These are phyloP conservation scores for Progne subis DNA, from an alignment of 2,113 vertebrate species.

Conservation along the genomic window DNA sequence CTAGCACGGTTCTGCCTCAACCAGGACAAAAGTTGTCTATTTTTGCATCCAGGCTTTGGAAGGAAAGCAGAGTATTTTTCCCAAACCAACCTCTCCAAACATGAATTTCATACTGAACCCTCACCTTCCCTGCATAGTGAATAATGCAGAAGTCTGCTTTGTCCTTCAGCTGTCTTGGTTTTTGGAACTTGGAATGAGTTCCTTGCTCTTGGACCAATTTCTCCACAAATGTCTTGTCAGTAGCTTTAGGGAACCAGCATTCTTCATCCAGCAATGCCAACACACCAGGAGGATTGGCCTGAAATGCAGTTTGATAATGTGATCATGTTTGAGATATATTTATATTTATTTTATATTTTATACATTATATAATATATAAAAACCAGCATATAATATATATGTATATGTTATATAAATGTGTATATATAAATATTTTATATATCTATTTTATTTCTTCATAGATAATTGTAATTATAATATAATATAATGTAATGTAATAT, in stretches of 20 bases:
- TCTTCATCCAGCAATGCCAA: conserved; percentile 95
- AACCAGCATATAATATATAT: too few species aligned
- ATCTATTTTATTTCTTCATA: too few species aligned
- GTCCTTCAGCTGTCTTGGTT: conserved; percentile 94
- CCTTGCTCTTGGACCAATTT: conserved; percentile 97
- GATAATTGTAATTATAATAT: too few species aligned
- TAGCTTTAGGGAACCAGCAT: conserved; percentile 99
- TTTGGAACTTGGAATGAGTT: conserved; percentile 95
- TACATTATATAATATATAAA: too few species aligned
- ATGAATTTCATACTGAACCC: not conserved
- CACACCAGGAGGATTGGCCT: conserved; percentile 95
- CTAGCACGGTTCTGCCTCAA: not conserved
- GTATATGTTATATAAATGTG: too few species aligned
- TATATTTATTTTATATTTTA: too few species aligned
- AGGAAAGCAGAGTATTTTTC: not conserved
- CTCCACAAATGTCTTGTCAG: conserved; percentile 96
- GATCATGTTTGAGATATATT: not conserved
- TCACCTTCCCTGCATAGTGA: conserved; percentile 95
- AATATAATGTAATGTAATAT: too few species aligned
- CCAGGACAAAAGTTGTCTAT: not conserved
- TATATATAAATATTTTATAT: too few species aligned
- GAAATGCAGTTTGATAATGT: not conserved
- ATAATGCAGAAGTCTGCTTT: conserved; percentile 98
- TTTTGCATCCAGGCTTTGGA: not conserved
- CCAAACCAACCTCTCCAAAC: not conserved